Evolutionary conservation across 2,113 vertebrate genomes (phyloP), one percentile per base, ranked within the genome.

Genomic region (Cygnus buccinator): DNA sequence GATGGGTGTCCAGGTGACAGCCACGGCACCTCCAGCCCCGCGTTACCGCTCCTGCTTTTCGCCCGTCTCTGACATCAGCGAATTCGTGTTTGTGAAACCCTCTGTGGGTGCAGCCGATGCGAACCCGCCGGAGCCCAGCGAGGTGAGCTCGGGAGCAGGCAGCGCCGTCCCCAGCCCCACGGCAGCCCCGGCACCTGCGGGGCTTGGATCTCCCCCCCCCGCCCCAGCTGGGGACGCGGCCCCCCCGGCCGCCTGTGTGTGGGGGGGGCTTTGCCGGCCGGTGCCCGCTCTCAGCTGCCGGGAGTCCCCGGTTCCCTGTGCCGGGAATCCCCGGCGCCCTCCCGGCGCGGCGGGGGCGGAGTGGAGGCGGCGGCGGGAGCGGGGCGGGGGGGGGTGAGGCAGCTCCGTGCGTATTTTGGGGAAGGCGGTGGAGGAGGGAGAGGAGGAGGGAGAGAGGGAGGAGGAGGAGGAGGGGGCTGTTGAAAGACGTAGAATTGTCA

Each of bases 11-110:
- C 97, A 95, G 84, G 97, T 97, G 90, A 97, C 96, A 13, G 94
- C 96, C 78, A 96, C 97, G 82, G 98, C 98, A 44, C 95, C 98
- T 75, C 98, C 98, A 7, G 98, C 98, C 58, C 97, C 95, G 3
- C 96, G 96, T 7, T 98, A 98, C 97, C 97, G 98, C 89, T 98
- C 98, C 70, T 98, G 98, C 84, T 98, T 99, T 92, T 99, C 98
- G 65, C 98, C 98, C 0, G 98, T 98, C 93, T 98, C 98, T 57
- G 98, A 98, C 95, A 98, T 98, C 98, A 98, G 98, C 93, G 98
- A 98, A 84, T 98, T 99, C 96, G 98, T 98, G 85, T 96, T 99
- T 94, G 97, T 98, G 87, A 98, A 98, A 78, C 98, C 98, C 87
- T 96, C 96, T 4, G 92, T 78, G 90, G 95, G 91, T 84, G 72